Percentiles rank a stretch among this genome's conserved stretches.
These are phyloP conservation scores for Phlogophora meticulosa DNA, from an alignment of 2,888 invertebrate genomes.

Conservation along the genomic window DNA sequence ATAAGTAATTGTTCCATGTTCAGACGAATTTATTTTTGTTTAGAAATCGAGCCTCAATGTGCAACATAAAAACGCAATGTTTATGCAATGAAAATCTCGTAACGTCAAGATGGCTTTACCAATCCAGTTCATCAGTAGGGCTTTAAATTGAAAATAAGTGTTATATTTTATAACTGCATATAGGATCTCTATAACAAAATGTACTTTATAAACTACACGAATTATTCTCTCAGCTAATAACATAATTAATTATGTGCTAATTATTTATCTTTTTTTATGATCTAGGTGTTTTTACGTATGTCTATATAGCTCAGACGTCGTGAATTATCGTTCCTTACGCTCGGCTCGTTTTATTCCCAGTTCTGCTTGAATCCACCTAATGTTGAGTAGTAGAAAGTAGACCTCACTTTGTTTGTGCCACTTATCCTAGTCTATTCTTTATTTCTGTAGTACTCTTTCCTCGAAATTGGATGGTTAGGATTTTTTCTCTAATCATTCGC, in stretches of 20 bases:
- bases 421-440: slow-evolving; percentile 27
- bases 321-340: slow-evolving; percentile 27
- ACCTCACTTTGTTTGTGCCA: slow-evolving; percentile 44
- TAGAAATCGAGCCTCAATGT: not conserved
- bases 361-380: slow-evolving; percentile 42
- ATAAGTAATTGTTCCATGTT: not conserved
- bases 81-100: too few species aligned
- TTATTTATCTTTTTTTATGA: not conserved
- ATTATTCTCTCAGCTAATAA: not conserved
- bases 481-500: slow-evolving; percentile 17
- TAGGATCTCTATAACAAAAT: too few species aligned
- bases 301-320: not conserved
- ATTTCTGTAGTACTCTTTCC: slow-evolving; percentile 38
- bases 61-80: not conserved
- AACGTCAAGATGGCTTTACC: not conserved
- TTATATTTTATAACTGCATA: too few species aligned
- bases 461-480: slow-evolving; percentile 18
- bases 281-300: not conserved
- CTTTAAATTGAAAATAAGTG: too few species aligned
- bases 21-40: slow-evolving; percentile 1
- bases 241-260: not conserved
- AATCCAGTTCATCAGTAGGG: too few species aligned
- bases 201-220: too few species aligned
- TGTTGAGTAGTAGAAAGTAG: slow-evolving; percentile 33
- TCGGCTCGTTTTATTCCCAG: slow-evolving; percentile 29